Base-by-base conservation (phyloP, 2,888 invertebrate species). In the Plebejus anna region DNA sequence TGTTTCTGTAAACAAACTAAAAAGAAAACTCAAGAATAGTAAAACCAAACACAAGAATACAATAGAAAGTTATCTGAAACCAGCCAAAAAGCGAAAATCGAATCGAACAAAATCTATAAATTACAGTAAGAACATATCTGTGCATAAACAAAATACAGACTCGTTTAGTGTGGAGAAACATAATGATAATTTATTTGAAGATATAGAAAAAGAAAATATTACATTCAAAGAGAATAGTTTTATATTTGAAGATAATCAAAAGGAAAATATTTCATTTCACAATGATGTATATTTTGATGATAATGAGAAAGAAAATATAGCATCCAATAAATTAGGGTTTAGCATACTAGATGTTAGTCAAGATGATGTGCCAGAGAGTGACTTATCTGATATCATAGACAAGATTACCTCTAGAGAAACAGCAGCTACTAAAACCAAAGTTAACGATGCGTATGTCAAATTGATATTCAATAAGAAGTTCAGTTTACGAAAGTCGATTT, bases 361-460 rank as follows among this genome's bases (percentile, higher is more conserved):
- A 22, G 84, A 83, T 7, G 85, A 86, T 61, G 80, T 83, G 0
- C 78, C 83, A 70, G 88, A 88, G 38, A 86, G 83, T 77, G 88
- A 92, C 78, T 78, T 93, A 76, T 94, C 93, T 4, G 86, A 88
- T 78, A 88, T 94, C 61, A 86, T 94, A 22, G 91, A 93, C 32
- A 85, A 85, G 59, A 91, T 94, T n/a, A 84, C 92, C 1, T 84
- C 85, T 1, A 86, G 86, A 81, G 84, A 88, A 4, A 82, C 87
- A 0, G 79, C 78, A 16, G 81, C 82, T 2, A 89, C 89, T 76
- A 90, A 88, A 2, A 88, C 89, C 0, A 88, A 83, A 83, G 82
- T 94, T 0, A 83, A 92, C 76, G 87, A 88, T 78, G 88, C 90
- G 81, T 78, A 90, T 78, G 87, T 91, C 0, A 88, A 85, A 82